Evolutionary conservation across 1,140 invertebrate species (phyloP).

Genomic region (Drosophila truncata): DNA sequence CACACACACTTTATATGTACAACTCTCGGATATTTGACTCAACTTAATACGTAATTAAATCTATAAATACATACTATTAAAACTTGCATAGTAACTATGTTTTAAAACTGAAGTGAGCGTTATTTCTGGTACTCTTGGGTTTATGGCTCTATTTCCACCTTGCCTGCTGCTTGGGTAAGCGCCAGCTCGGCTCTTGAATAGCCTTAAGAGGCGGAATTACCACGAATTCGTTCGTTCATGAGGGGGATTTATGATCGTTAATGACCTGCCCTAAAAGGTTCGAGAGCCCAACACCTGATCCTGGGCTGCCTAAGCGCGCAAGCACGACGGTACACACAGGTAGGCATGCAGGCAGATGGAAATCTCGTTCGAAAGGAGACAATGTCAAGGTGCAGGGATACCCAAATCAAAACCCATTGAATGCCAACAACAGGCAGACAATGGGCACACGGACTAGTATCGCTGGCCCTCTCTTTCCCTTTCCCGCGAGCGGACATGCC

Average conservation of each 20-base stretch:
- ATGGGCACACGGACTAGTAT: slow-evolving; percentile 34
- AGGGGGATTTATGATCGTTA: slow-evolving; percentile 64
- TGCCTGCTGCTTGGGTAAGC: background rate
- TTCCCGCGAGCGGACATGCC: slow-evolving; percentile 6
- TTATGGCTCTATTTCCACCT: slow-evolving; percentile 28
- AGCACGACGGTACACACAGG: slow-evolving; percentile 1
- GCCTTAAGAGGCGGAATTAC: slow-evolving; percentile 59
- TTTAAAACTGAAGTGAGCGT: slow-evolving; percentile 48
- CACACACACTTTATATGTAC: slow-evolving; percentile 31
- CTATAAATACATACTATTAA: slow-evolving; percentile 54
- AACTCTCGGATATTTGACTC: slow-evolving; percentile 63
- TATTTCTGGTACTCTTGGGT: background rate
- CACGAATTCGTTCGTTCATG: slow-evolving; percentile 69
- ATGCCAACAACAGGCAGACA: slow-evolving; percentile 72
- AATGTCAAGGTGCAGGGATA: slow-evolving; percentile 75
- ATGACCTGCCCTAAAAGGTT: slow-evolving; percentile 73
- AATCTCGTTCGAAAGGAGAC: slow-evolving; percentile 21
- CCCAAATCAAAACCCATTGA: slow-evolving; percentile 77
- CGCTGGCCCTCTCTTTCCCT: background rate
- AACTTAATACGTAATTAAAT: slow-evolving; percentile 80
- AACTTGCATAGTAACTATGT: slow-evolving; percentile 66
- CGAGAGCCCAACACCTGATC: slow-evolving; percentile 61
- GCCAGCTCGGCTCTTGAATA: slow-evolving; percentile 48
- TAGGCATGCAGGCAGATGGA: slow-evolving; percentile 19
- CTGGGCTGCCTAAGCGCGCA: slow-evolving; percentile 17